Evolutionary conservation across 2,888 invertebrate genomes (phyloP), one percentile per base, ranked within the genome.

Genomic region (Pammene aurita): DNA sequence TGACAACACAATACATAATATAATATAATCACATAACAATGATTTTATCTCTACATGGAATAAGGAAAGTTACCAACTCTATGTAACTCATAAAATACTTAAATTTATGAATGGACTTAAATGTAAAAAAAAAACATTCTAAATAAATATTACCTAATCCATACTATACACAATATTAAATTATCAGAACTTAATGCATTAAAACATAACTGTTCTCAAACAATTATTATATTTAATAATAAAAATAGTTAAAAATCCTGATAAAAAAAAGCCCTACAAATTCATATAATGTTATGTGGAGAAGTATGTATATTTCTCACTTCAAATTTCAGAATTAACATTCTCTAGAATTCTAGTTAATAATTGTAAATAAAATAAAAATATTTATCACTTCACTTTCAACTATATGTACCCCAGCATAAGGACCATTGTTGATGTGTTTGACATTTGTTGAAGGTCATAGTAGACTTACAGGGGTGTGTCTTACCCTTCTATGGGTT

Each of bases 371-470:
- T 26, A 26, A 26, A 26, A 26, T 26, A 26, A 26, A 26, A 2
- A 26, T 26, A 26, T 26, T 26, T 26, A 26, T 26, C 35, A 16
- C 2, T 16, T 13, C 0, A 62, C 26, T 18, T 18, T 56, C 26
- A 58, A 52, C 52, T 52, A 42, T 62, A 50, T n/a, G 10, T 0
- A 6, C 18, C 11, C 7, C 7, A 1, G 1, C 0, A 14, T 58
- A 57, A 63, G 68, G 57, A 11, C 34, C 44, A 56, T 11, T 54
- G 13, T 44, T 50, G 18, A n/a, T 50, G 41, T 44, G 13, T n/a
- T n/a, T 52, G 63, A 58, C 42, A 64, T 68, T 64, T 35, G 35
- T 38, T 52, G 14, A 68, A 68, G 68, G 63, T 54, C 68, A 68
- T 46, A 13, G 10, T 52, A 16, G 41, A 16, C 42, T 9, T 13